Conservation (phyloP, 2,113 vertebrate species). For the Indri indri region DNA sequence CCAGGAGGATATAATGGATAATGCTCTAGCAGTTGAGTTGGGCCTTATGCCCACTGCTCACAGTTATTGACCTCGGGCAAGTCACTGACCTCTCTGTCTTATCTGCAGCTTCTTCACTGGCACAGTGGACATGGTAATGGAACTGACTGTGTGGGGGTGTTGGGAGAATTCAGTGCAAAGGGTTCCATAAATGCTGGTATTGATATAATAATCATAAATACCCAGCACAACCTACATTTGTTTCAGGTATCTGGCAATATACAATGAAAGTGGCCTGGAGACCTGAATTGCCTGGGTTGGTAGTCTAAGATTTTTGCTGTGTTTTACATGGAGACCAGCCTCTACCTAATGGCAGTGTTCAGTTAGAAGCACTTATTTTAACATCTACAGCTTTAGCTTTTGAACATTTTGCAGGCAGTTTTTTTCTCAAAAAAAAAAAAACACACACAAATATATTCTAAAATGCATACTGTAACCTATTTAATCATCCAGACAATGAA, state of each 20-base stretch:
- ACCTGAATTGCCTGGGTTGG: neutral
- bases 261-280: neutral
- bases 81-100: neutral
- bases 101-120: neutral
- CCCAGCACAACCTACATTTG: neutral
- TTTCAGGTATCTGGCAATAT: neutral
- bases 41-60: neutral
- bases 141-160: neutral
- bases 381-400: neutral
- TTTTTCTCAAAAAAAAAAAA: neutral
- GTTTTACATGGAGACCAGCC: neutral
- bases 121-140: neutral
- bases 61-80: neutral
- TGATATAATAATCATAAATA: neutral
- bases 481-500: neutral
- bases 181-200: neutral
- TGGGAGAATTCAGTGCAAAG: neutral
- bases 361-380: neutral
- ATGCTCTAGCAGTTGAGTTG: neutral
- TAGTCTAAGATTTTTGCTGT: neutral
- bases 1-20: neutral
- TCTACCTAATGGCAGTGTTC: neutral
- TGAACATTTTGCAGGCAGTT: neutral
- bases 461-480: neutral
- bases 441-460: neutral